Base-by-base conservation (phyloP, 2,797 vertebrate species). In the Takifugu rubripes region DNA sequence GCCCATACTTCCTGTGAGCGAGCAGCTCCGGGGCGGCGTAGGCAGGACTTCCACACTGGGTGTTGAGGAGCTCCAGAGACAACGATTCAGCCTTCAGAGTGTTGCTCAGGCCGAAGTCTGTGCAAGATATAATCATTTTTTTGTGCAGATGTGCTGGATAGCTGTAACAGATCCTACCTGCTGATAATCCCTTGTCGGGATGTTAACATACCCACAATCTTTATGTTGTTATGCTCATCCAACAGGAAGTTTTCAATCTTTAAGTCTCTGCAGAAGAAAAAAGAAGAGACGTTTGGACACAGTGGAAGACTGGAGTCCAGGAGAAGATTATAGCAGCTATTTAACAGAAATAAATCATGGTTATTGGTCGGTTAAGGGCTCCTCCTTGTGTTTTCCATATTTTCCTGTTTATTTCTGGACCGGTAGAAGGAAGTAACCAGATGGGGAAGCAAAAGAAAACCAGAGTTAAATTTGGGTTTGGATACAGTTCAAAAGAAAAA, bases 181-280 rank as follows among this genome's bases (percentile, higher is more conserved):
- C n/a, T 26, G 8, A 24, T 48, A 47, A 3, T 1, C 31, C 31
- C 8, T 9, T 3, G 10, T 33, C 10, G 8, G 31, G 9, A 33
- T 33, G 21, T 26, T 44, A 26, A 91, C 92, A 44, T 91, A 95
- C 92, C 93, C 63, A 93, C 81, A 21, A 94, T 95, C 91, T 95
- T 94, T 73, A 94, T 94, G 85, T 92, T 93, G 80, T 92, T 91
- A 36, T 93, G 89, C 66, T 94, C 92, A 67, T 94, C 91, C 46
- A 94, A 86, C 59, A 96, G 88, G 83, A 96, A 95, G 87, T 94
- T 94, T 88, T 94, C 92, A 62, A 94, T 92, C 88, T 94, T 96
- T 60, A 95, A 74, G 78, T 95, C 91, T 77, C 93, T 95, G 53
- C 62, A 68, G 60, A 75, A 75, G 53, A 73, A 59, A 36, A 36